Evolutionary conservation across 2,797 vertebrate species (phyloP).

Genomic region (Tinamus major): DNA sequence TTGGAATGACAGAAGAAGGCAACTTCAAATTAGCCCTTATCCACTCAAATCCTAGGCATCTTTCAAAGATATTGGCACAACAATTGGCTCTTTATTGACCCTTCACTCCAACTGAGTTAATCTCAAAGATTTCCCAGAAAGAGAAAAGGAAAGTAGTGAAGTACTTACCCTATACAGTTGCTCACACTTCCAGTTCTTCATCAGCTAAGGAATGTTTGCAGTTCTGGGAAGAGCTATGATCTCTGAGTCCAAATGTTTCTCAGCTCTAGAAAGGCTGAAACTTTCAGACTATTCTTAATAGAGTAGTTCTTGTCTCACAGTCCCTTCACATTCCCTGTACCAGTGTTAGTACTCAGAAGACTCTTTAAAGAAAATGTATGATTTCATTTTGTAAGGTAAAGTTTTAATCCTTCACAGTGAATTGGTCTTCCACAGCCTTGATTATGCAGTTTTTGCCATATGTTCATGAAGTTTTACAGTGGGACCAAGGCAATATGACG

Average conservation of each 20-base stretch:
- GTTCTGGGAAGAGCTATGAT: not conserved
- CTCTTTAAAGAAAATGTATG: not conserved
- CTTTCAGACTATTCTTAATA: accelerated
- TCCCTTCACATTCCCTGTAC: not conserved
- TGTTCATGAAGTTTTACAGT: too few species aligned
- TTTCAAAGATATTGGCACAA: not conserved
- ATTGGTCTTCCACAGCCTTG: not conserved
- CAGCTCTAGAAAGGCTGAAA: not conserved
- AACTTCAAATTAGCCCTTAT: not conserved
- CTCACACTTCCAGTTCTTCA: not conserved
- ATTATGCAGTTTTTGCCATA: not conserved
- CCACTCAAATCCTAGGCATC: not conserved
- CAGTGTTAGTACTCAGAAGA: not conserved
- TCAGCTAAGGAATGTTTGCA: not conserved
- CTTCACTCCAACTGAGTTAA: not conserved
- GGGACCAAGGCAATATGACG: too few species aligned
- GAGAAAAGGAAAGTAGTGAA: not conserved
- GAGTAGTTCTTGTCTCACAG: not conserved
- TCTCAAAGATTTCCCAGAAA: not conserved
- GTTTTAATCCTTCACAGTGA: not conserved
- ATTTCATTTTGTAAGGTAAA: not conserved
- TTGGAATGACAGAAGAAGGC: not conserved
- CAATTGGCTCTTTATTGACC: not conserved
- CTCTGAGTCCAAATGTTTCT: not conserved
- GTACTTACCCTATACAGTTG: not conserved